These are phyloP conservation scores for Aspidoscelis tigris DNA, from an alignment of 2,113 vertebrate genomes.

Conservation along the genomic window DNA sequence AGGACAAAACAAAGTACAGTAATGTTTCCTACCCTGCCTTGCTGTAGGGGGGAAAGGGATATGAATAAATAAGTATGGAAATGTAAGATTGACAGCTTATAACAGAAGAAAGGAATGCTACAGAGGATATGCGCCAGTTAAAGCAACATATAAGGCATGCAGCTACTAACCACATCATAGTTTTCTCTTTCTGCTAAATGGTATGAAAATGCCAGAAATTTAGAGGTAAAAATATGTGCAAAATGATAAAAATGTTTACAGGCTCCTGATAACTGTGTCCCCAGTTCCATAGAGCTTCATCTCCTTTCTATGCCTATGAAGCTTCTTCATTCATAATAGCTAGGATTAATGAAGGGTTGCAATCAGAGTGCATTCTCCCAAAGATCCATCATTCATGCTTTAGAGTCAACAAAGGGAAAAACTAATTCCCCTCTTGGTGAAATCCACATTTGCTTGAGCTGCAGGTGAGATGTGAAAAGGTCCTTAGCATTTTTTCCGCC, in stretches of 20 bases:
- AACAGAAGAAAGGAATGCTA: neutral
- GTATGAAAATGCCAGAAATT: constrained; percentile 19
- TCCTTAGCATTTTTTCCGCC: constrained; percentile 8
- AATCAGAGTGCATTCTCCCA: neutral
- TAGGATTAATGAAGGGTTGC: neutral
- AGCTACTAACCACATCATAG: neutral
- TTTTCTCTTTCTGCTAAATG: neutral
- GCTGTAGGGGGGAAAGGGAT: too few relatives aligned
- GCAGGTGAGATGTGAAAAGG: constrained; percentile 44
- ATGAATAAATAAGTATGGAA: neutral
- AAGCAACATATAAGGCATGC: neutral
- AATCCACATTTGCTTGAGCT: constrained; percentile 18
- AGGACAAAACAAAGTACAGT: too few relatives aligned
- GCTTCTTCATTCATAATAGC: neutral
- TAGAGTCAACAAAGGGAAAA: neutral
- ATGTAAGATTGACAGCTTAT: neutral
- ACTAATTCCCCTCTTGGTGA: neutral
- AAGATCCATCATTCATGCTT: neutral
- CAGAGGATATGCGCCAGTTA: neutral
- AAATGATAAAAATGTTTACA: neutral
- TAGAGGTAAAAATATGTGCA: neutral
- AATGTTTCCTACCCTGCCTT: too few relatives aligned
- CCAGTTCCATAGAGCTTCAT: neutral
- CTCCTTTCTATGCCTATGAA: neutral
- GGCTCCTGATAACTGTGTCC: neutral